Percentiles rank a stretch among this genome's conserved stretches.
Evolutionary conservation across 1,140 invertebrate genomes (phyloP).

Genomic region (Drosophila baimaii): DNA sequence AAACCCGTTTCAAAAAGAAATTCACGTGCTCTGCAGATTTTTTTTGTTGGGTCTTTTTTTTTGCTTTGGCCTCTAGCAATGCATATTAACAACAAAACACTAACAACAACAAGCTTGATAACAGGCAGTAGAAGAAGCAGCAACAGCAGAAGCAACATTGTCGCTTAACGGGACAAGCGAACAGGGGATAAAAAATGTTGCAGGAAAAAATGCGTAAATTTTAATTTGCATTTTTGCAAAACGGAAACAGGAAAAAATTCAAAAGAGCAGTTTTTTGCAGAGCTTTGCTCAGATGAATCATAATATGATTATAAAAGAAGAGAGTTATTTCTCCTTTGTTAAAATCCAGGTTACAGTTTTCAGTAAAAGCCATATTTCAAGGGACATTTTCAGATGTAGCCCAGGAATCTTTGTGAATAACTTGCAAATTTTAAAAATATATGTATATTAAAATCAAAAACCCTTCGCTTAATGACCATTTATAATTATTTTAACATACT

Average conservation of each 20-base stretch:
- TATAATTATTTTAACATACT: background rate
- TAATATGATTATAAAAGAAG: background rate
- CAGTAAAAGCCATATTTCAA: too few species aligned
- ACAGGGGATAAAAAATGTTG: slow-evolving; percentile 15
- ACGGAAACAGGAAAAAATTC: slow-evolving; percentile 41
- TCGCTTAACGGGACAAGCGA: slow-evolving; percentile 62
- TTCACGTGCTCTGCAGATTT: slow-evolving; percentile 70
- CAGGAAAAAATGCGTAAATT: slow-evolving; percentile 59
- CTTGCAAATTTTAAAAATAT: too few species aligned
- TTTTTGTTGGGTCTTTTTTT: slow-evolving; percentile 14
- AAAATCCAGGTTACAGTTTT: background rate
- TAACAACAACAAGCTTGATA: slow-evolving; percentile 39
- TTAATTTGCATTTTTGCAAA: slow-evolving; percentile 71
- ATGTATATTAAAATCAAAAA: too few species aligned
- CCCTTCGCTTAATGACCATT: too few species aligned
- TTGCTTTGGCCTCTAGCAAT: slow-evolving; percentile 51
- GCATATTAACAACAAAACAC: slow-evolving; percentile 56
- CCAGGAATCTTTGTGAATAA: background rate
- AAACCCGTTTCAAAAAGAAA: slow-evolving; percentile 78
- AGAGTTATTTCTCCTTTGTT: background rate
- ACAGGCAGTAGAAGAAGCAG: slow-evolving; percentile 16
- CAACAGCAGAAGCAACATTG: slow-evolving; percentile 42
- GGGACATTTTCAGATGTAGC: background rate
- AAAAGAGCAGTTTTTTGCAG: slow-evolving; percentile 12
- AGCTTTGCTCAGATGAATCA: slow-evolving; percentile 10